phyloP scores from a whole-genome alignment of 2,113 vertebrate species.

The Pseudopipra pipra region DNA sequence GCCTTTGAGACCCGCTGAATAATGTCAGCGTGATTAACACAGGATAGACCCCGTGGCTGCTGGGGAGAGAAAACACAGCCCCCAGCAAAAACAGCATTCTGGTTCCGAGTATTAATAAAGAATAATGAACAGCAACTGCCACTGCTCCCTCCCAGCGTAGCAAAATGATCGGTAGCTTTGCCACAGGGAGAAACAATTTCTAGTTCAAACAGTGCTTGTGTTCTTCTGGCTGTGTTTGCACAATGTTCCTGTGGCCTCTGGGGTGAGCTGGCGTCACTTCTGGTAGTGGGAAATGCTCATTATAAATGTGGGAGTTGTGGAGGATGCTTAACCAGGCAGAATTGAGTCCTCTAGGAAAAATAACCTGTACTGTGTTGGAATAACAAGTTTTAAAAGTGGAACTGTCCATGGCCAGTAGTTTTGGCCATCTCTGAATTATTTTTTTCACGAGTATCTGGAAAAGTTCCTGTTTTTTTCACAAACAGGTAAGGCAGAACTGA shows the following conservation, averaged over 20 bases:
- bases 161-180: not conserved
- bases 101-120: not conserved
- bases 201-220: not conserved
- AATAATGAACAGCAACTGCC: not conserved
- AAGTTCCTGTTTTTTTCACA: not conserved
- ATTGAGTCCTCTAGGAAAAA: not conserved
- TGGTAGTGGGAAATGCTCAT: not conserved
- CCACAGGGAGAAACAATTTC: not conserved
- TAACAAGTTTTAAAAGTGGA: not conserved
- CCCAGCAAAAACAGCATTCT: constrained; percentile 33
- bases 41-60: not conserved
- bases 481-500: constrained; percentile 15
- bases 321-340: not conserved
- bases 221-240: not conserved
- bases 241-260: not conserved
- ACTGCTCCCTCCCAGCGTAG: not conserved
- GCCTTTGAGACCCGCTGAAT: constrained; percentile 60
- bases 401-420: not conserved
- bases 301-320: not conserved
- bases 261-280: not conserved
- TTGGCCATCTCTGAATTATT: not conserved
- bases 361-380: not conserved
- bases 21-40: constrained; percentile 58
- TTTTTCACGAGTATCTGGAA: not conserved
- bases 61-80: not conserved